Base-by-base conservation (phyloP, 2,797 vertebrate genomes). In the Crocidura indochinensis region DNA sequence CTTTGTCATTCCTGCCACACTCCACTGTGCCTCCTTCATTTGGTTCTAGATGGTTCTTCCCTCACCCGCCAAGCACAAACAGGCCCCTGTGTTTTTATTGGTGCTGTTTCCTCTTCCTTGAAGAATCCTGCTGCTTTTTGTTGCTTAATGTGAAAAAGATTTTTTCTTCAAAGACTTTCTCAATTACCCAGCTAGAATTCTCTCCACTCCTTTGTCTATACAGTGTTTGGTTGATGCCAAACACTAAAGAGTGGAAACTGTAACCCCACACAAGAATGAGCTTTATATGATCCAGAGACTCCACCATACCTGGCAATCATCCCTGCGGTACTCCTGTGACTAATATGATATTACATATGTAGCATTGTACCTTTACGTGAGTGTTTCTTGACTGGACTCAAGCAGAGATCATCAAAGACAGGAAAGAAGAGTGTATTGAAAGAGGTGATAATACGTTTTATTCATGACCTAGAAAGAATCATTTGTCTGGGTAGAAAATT, bases 1-100 rank as follows among this genome's bases (percentile, higher is more conserved):
- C 0, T 46, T 5, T 19, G 46, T 14, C 72, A 14, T 24, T 29
- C 27, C 9, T 14, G 1, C n/a, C 6, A 60, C 8, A n/a, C 1
- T 17, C 12, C 27, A 60, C 26, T 12, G n/a, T 24, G 47, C 1
- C 29, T 26, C 38, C 60, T 31, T 10, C 6, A 5, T 60, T 51
- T 11, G 10, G 2, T 47, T 67, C 44, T 46, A 51, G 19, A 22
- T 31, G 15, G 5, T 49, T 67, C 22, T 64, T 56, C 5, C 8
- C 10, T 8, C 17, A 1, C 27, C 24, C 64, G 6, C 56, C 56
- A 51, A 19, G 19, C 15, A 65, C n/a, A 49, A 19, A 27, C 2
- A 11, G 68, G 22, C n/a, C 38, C 74, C 65, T 27, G 6, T 81
- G 26, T 4, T 76, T 69, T 78, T 19, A 26, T 2, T 78, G 14